Percentiles rank a stretch among this genome's conserved stretches.
phyloP scores from a whole-genome alignment of 2,888 invertebrate genomes.

The Tanaodytes sp. region DNA sequence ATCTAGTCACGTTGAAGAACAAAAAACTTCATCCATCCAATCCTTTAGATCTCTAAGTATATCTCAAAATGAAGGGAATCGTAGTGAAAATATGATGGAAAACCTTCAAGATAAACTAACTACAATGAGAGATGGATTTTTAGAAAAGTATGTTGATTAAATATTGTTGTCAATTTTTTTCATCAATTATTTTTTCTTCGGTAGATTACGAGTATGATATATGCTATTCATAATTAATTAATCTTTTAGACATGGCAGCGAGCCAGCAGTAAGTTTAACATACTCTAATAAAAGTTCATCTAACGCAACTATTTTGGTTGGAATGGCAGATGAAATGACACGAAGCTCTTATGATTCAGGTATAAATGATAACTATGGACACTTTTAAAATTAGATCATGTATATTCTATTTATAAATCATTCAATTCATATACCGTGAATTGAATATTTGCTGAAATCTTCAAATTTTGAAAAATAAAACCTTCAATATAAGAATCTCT shows the following conservation, averaged over 20 bases:
- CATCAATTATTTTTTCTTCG: no score
- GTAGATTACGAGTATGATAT: no score
- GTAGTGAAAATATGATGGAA: constrained; percentile 68
- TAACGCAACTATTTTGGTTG: constrained; percentile 76
- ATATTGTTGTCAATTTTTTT: no score
- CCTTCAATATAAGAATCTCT: no score
- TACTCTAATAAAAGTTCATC: constrained; percentile 79
- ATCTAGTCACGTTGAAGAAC: constrained; percentile 65
- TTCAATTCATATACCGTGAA: no score
- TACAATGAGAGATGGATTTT: constrained; percentile 76
- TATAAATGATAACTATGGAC: no score
- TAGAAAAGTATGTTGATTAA: constrained; percentile 74
- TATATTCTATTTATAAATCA: no score
- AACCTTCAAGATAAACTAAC: constrained; percentile 72
- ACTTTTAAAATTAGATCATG: no score
- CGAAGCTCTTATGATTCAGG: constrained; percentile 69
- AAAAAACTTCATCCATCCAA: constrained; percentile 61
- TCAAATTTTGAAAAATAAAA: no score
- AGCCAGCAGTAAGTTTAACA: constrained; percentile 78
- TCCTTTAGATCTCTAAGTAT: constrained; percentile 60
- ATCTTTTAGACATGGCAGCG: constrained; percentile 74
- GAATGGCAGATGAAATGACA: constrained; percentile 73
- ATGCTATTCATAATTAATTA: no score
- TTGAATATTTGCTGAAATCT: no score
- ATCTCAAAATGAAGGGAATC: constrained; percentile 39